Percentiles rank a stretch among this genome's conserved stretches.
Evolutionary conservation across 2,113 vertebrate species (phyloP).

Genomic region (Morone saxatilis): DNA sequence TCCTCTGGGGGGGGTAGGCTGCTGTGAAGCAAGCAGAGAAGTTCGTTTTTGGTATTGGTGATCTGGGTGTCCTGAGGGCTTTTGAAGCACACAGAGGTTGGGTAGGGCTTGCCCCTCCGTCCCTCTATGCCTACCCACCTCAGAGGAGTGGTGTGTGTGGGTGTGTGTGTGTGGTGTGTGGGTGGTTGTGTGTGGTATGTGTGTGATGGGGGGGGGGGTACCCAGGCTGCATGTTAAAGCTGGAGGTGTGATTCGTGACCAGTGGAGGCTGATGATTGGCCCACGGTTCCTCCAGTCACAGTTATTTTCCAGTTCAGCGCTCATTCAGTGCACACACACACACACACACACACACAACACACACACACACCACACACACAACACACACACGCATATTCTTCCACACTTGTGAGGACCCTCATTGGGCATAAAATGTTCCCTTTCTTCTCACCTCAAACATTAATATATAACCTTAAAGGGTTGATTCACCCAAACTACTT

Average conservation of each 20-base stretch:
- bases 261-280: constrained; percentile 67
- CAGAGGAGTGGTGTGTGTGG: constrained; percentile 8
- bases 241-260: constrained; percentile 71
- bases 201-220: not conserved
- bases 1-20: constrained; percentile 68
- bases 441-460: too few relatives aligned
- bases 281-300: constrained; percentile 45
- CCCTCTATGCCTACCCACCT: constrained; percentile 43
- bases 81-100: constrained; percentile 32
- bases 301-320: constrained; percentile 67
- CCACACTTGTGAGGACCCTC: constrained; percentile 27
- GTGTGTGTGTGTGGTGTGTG: constrained; percentile 30
- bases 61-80: constrained; percentile 61
- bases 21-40: constrained; percentile 71
- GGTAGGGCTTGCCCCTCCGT: constrained; percentile 54
- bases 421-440: not conserved
- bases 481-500: too few relatives aligned
- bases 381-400: not conserved
- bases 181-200: constrained; percentile 21
- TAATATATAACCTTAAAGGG: too few relatives aligned
- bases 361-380: constrained; percentile 20
- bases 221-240: constrained; percentile 39
- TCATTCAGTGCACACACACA: constrained; percentile 41
- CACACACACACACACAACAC: constrained; percentile 26
- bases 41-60: constrained; percentile 69